Conservation (phyloP, 1,140 invertebrate genomes). For the Drosophila tani region DNA sequence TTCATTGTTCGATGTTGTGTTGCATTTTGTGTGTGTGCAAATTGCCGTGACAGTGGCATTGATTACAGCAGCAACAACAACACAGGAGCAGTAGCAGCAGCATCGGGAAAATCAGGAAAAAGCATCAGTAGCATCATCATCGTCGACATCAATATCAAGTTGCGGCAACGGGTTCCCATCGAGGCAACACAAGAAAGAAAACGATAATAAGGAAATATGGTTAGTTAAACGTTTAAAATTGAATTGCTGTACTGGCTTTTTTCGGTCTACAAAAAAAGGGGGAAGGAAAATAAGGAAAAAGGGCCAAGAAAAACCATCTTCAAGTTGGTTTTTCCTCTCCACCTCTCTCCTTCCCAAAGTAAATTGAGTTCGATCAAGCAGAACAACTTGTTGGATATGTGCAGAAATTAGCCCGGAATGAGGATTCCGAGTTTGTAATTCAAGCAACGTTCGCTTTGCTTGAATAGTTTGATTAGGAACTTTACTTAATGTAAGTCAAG, state of each 20-base stretch:
- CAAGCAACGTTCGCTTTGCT: slow-evolving; percentile 8
- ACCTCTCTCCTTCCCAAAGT: slow-evolving; percentile 9
- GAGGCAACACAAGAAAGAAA: slow-evolving; percentile 44
- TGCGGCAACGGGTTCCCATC: slow-evolving; percentile 24
- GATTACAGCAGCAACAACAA: slow-evolving; percentile 72
- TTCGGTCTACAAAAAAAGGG: slow-evolving; percentile 20
- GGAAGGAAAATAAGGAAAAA: slow-evolving; percentile 3
- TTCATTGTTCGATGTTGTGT: slow-evolving; percentile 70
- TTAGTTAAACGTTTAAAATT: slow-evolving; percentile 82
- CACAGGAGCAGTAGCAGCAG: neutral
- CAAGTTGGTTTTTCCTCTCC: slow-evolving; percentile 34
- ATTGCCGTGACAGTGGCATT: slow-evolving; percentile 82
- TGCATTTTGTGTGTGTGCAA: slow-evolving; percentile 81
- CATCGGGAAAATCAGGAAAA: slow-evolving; percentile 16
- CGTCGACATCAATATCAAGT: slow-evolving; percentile 35
- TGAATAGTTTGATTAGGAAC: slow-evolving; percentile 1
- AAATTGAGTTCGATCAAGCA: slow-evolving; percentile 43
- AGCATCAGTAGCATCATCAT: slow-evolving; percentile 36
- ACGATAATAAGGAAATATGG: slow-evolving; percentile 79
- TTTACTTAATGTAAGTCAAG: neutral
- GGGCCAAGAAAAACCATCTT: slow-evolving; percentile 4
- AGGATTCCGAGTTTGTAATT: slow-evolving; percentile 8
- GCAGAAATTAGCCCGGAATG: slow-evolving; percentile 19
- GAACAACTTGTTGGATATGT: slow-evolving; percentile 40
- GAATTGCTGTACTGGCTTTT: slow-evolving; percentile 61